Base-by-base conservation (phyloP, 2,888 invertebrate species). In the Pammene fasciana region DNA sequence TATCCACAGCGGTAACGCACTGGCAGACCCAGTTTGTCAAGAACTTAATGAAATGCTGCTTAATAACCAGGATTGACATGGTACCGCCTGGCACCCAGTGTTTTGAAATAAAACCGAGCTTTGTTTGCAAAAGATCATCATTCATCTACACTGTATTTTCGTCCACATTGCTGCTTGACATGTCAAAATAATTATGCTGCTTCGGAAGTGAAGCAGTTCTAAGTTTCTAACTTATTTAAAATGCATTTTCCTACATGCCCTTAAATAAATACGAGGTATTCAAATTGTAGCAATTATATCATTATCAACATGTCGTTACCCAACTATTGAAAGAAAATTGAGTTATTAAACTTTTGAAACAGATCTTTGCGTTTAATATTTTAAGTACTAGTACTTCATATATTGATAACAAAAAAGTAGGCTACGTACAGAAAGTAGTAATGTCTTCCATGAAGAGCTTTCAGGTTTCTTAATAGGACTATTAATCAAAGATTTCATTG, bases 1-100 rank as follows among this genome's bases (percentile, higher is more conserved):
- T 26, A 45, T 13, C 13, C 16, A 56, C 18, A 13, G n/a, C 13
- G 13, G 5, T 14, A 38, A n/a, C 7, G 46, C 61, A 38, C 0
- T 26, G 41, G 9, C 38, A 59, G n/a, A 11, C 38, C 14, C 6
- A 43, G 26, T 60, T 60, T 10, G 43, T 43, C n/a, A 61, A 45
- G 36, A 14, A 55, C 38, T 45, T 18, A 38, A 61, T 14, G 38
- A 48, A 62, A 48, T 41, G 61, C 45, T 11, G 18, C 18, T 57
- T 55, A 38, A 14, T 11, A 26, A 9, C 26, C 14, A 38, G 41
- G 38, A 60, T 34, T 10, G 7, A 8, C 14, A 38, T 41, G 67
- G 67, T 13, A 67, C 67, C 10, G 55, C 61, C 61, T 62, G 61
- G 67, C 18, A 62, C 67, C 46, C 38, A 55, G 18, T 67, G 46